A percentile compares a stretch with the other conserved stretches of the same genome.
phyloP scores from a whole-genome alignment of 2,888 invertebrate genomes.

The Xylota segnis region DNA sequence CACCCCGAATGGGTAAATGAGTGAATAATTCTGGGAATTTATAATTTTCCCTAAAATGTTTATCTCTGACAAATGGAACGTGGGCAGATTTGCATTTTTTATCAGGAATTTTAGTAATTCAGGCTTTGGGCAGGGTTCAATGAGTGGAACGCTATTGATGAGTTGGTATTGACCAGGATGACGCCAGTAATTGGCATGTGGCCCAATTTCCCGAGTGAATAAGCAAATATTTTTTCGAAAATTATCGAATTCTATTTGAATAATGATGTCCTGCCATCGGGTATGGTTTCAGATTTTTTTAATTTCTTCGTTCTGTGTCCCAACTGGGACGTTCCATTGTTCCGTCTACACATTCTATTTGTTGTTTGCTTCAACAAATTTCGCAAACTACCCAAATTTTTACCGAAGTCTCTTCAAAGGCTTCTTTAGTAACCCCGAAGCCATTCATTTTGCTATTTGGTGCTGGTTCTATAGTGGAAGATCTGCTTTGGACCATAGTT shows the following conservation, averaged over 20 bases:
- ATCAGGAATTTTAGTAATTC: not conserved
- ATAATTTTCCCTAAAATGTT: slow-evolving; percentile 19
- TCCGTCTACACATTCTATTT: no score
- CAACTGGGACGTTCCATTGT: no score
- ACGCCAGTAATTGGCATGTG: slow-evolving; percentile 14
- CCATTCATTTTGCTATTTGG: no score
- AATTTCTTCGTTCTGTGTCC: no score
- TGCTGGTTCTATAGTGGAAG: no score
- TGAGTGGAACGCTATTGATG: slow-evolving; percentile 27
- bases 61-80: slow-evolving; percentile 38
- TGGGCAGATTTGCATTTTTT: slow-evolving; percentile 11
- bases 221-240: slow-evolving; percentile 17
- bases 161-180: slow-evolving; percentile 12
- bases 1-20: slow-evolving; percentile 8
- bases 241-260: not conserved
- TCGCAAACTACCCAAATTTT: no score
- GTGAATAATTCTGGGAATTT: slow-evolving; percentile 33
- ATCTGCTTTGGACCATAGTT: no score
- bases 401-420: no score
- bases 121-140: slow-evolving; percentile 13
- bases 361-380: no score
- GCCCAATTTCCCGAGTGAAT: slow-evolving; percentile 21
- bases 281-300: no score
- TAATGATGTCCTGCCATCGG: no score
- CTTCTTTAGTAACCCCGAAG: no score